Base-by-base conservation (phyloP, 2,888 invertebrate genomes). In the Agrotis segetum region DNA sequence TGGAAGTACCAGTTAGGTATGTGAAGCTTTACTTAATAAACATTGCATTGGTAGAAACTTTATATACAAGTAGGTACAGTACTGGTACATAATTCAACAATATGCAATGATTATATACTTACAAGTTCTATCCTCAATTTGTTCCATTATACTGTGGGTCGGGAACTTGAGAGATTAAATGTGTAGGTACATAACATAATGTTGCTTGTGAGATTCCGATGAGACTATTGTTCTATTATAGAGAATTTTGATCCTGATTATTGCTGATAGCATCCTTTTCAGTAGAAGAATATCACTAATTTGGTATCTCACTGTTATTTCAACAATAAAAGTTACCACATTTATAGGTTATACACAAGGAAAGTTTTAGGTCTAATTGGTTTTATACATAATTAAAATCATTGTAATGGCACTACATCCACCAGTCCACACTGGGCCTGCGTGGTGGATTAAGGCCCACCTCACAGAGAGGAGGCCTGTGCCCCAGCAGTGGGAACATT, bases 1-100 rank as follows among this genome's bases (percentile, higher is more conserved):
- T 98, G 90, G 98, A 98, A 96, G 97, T 98, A 88, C 97, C 97
- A 73, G 94, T 97, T 79, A 98, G 98, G 98, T 98, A 85, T 74
- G 82, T 81, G 52, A 14, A 2, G 11, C 17, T 47, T 44, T 19
- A 16, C 9, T 19, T 29, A 6, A 19, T 3, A 44, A 24, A 44
- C 21, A 24, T 40, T 67, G 24, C 40, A 34, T 40, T 40, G 40
- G 9, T 40, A 40, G 40, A 11, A 40, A 34, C 34, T 34, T 34
- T 34, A 11, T 40, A 40, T 40, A 40, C 40, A 40, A 40, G n/a
- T 2, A 24, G 2, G 40, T 40, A 40, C 40, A 40, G 11, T 40
- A 19, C 17, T 13, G 40, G 2, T 34, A 13, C n/a, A n/a, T n/a
- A 6, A 19, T 9, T 64, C n/a, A 21, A 17, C n/a, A 4, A 19